Percentiles rank a stretch among this genome's conserved stretches.
Conservation (phyloP, 2,888 invertebrate species). For the Tolmerus cingulatus region DNA sequence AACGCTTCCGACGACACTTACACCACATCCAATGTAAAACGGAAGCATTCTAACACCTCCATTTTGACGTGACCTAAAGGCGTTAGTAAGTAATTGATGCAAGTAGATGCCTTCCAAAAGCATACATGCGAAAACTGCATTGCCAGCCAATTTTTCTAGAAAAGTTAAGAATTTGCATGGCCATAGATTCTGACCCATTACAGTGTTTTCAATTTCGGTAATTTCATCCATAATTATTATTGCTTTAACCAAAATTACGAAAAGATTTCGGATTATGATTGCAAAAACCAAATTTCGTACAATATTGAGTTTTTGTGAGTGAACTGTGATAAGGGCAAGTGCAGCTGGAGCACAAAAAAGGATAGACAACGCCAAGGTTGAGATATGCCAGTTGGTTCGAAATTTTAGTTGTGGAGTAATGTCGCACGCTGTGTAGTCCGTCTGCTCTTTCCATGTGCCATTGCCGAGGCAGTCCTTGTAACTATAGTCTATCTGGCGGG, state of each 20-base stretch:
- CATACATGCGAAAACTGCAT: slow-evolving; percentile 75
- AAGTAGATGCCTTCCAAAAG: slow-evolving; percentile 72
- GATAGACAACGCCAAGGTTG: slow-evolving; percentile 66
- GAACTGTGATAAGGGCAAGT: slow-evolving; percentile 66
- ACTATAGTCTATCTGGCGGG: slow-evolving; percentile 65
- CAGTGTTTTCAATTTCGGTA: slow-evolving; percentile 61
- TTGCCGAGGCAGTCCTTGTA: slow-evolving; percentile 67
- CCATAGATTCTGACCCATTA: slow-evolving; percentile 66
- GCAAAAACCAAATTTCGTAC: slow-evolving; percentile 70
- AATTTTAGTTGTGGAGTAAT: slow-evolving; percentile 66
- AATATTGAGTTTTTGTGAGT: slow-evolving; percentile 66
- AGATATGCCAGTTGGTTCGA: slow-evolving; percentile 67
- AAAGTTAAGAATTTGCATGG: slow-evolving; percentile 68
- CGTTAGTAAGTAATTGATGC: slow-evolving; percentile 72
- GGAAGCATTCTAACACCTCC: slow-evolving; percentile 61
- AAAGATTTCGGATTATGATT: slow-evolving; percentile 67
- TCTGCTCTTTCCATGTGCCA: slow-evolving; percentile 68
- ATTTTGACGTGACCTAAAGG: slow-evolving; percentile 67
- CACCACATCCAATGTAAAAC: slow-evolving; percentile 64
- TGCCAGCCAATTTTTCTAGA: slow-evolving; percentile 67
- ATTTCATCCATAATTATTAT: slow-evolving; percentile 67
- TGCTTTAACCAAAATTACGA: slow-evolving; percentile 68
- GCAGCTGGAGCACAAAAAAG: slow-evolving; percentile 68
- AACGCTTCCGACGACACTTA: slow-evolving; percentile 66
- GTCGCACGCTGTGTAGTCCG: slow-evolving; percentile 69